Evolutionary conservation across 2,797 vertebrate species (phyloP), one percentile per base, ranked within the genome.

Genomic region (Sebastes oblongus): DNA sequence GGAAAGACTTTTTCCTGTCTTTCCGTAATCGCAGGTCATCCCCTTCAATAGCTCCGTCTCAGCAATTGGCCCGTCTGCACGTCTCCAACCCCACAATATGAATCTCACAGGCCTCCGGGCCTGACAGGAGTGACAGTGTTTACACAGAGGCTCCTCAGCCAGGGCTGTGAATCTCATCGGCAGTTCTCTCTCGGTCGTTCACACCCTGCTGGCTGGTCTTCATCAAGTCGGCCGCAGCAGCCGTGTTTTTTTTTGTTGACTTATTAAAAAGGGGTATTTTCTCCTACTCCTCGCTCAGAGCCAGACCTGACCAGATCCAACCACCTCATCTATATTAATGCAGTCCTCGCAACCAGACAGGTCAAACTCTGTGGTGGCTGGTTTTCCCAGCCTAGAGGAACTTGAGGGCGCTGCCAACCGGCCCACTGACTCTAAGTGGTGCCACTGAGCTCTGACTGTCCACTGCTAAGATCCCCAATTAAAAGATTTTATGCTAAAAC

Each of bases 61-160:
- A 81, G 83, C 74, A 81, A 86, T 75, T 93, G 91, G 89, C 90
- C 36, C 72, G 82, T 86, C 87, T 88, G 80, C 82, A 74, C 8
- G 85, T 84, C 81, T 91, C 92, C 89, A 88, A 22, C 56, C 50
- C 56, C 85, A 88, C 90, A 85, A 80, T 86, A 84, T 92, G 91
- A 91, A 92, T 91, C 90, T 92, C 81, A 14, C 77, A 75, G 82
- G 69, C 85, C 56, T 39, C 1, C n/a, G 50, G 52, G 79, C 30
- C 86, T 90, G 86, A 92, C 89, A 86, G 87, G 58, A 88, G 85
- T 92, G 94, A 91, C 92, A 87, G 85, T 93, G 92, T 94, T 94
- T 94, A 94, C 88, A 88, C 77, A 91, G 88, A 89, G 92, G 88
- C 86, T 91, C 85, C 83, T 65, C 64, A 55, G 86, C 84, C 80